Evolutionary conservation across 2,888 invertebrate genomes (phyloP).

Genomic region (Pachydiplax longipennis): DNA sequence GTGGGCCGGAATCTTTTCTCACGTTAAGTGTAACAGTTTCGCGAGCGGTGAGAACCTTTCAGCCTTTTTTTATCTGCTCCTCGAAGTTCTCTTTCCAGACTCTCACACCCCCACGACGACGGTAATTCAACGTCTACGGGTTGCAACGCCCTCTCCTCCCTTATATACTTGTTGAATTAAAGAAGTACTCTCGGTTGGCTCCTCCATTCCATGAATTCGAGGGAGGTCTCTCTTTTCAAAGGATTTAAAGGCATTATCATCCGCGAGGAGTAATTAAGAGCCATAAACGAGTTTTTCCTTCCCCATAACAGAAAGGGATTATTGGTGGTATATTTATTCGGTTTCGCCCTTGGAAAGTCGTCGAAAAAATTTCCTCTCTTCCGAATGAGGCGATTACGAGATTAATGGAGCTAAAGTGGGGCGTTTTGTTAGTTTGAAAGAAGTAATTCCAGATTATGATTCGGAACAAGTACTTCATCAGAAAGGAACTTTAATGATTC

Average conservation of each 20-base stretch:
- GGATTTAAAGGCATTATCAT: neutral
- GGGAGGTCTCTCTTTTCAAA: neutral
- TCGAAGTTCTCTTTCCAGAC: neutral
- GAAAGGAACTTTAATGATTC: no score
- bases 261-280: neutral
- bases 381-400: neutral
- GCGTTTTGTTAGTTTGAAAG: neutral
- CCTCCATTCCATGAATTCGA: neutral
- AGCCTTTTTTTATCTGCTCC: neutral
- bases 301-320: neutral
- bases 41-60: neutral
- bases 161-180: slow-evolving; percentile 28
- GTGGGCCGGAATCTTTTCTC: neutral
- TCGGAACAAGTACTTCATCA: no score
- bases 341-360: no score
- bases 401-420: neutral
- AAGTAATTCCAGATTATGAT: neutral
- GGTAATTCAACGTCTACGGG: neutral
- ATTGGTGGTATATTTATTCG: neutral
- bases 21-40: no score
- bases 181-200: neutral
- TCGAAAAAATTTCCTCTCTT: neutral
- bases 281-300: neutral
- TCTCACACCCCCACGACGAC: neutral
- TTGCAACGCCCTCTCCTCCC: neutral